phyloP scores from a whole-genome alignment of 2,113 vertebrate species.

The Myotis davidii region DNA sequence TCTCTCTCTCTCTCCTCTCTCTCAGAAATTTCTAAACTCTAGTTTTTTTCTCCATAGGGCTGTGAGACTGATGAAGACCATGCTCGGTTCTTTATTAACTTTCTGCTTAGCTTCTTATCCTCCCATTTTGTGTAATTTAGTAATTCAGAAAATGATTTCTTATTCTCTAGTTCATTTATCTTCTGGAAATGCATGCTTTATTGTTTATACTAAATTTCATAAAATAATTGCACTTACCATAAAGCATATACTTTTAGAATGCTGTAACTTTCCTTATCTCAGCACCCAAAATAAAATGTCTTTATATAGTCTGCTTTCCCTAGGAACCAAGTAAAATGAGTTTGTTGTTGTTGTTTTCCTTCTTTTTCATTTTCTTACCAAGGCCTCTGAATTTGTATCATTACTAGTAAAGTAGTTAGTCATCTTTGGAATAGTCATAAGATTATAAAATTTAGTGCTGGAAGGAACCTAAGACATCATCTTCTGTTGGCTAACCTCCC shows the following conservation, averaged over 20 bases:
- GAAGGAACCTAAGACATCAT: constrained; percentile 66
- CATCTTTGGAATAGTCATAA: constrained; percentile 42
- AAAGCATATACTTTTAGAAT: constrained; percentile 23
- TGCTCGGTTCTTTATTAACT: constrained; percentile 8
- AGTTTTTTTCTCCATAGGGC: not conserved
- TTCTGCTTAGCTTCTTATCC: constrained; percentile 23
- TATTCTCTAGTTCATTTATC: constrained; percentile 7
- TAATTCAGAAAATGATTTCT: constrained; percentile 40
- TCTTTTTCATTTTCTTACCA: constrained; percentile 35
- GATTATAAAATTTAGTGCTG: constrained; percentile 67
- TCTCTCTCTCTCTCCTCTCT: not conserved
- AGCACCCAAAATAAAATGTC: not conserved
- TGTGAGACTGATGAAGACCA: not conserved
- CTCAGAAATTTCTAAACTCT: not conserved
- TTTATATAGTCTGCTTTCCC: constrained; percentile 24
- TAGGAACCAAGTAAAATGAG: not conserved
- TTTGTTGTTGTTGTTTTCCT: not conserved
- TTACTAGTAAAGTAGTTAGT: constrained; percentile 52
- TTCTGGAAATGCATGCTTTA: constrained; percentile 7
- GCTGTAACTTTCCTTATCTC: constrained; percentile 15
- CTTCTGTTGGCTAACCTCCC: constrained; percentile 75
- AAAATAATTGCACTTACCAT: constrained; percentile 33
- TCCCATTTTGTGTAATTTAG: not conserved
- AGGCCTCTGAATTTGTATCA: constrained; percentile 47
- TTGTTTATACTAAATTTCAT: constrained; percentile 6